These are phyloP conservation scores for Gymnoscopelus braueri DNA, from an alignment of 2,797 vertebrate genomes.

Conservation along the genomic window DNA sequence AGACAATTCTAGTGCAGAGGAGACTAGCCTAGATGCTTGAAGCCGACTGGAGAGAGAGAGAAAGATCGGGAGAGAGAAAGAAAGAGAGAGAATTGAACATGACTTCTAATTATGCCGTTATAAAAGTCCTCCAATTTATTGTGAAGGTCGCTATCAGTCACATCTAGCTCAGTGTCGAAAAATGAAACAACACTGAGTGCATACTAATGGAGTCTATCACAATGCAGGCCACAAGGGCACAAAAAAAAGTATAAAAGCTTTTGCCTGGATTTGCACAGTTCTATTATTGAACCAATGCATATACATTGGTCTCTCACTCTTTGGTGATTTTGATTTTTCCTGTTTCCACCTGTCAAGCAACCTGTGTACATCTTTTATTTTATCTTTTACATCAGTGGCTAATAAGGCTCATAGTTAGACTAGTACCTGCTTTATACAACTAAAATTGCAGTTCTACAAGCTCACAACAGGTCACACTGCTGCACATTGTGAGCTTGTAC, in stretches of 20 bases:
- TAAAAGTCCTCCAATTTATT: neutral
- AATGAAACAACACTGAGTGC: constrained; percentile 5
- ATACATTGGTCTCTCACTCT: constrained; percentile 37
- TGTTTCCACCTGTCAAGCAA: constrained; percentile 62
- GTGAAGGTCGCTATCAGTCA: neutral
- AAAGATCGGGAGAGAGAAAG: constrained; percentile 24
- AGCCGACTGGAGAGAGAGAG: constrained; percentile 53
- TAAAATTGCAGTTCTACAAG: too few relatives aligned
- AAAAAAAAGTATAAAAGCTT: neutral
- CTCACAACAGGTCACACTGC: too few relatives aligned
- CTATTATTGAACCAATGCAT: constrained; percentile 22
- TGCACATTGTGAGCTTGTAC: too few relatives aligned
- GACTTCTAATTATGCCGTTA: neutral
- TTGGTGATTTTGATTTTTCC: constrained; percentile 60
- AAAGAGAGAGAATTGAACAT: constrained; percentile 14
- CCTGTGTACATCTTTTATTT: constrained; percentile 69
- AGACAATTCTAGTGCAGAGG: constrained; percentile 26
- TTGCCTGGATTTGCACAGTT: constrained; percentile 18
- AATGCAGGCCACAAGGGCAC: neutral
- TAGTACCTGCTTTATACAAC: too few relatives aligned
- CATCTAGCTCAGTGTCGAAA: neutral
- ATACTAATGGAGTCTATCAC: neutral
- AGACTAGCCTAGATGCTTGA: constrained; percentile 35
- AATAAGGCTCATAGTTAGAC: constrained; percentile 55
- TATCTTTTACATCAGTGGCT: constrained; percentile 48